These are phyloP conservation scores for Myodes glareolus DNA, from an alignment of 2,113 vertebrate genomes.

Conservation along the genomic window DNA sequence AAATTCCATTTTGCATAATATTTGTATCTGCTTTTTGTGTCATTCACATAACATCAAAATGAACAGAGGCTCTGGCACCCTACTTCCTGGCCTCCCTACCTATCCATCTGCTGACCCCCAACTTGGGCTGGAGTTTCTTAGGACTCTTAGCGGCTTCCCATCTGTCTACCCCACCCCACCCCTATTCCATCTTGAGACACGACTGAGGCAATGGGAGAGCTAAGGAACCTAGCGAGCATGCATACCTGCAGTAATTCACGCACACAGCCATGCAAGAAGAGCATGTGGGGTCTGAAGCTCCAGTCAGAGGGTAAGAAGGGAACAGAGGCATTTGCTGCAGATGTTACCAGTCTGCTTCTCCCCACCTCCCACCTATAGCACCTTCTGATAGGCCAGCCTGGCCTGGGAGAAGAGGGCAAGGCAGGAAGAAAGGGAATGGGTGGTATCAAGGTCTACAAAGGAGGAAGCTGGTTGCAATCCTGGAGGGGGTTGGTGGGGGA, in stretches of 20 bases:
- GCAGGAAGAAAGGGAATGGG: neutral
- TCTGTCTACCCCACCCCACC: neutral
- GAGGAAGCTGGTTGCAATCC: neutral
- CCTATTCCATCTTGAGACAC: neutral
- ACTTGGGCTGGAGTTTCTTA: neutral
- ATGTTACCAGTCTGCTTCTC: neutral
- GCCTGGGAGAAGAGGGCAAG: neutral
- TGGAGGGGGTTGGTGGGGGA: neutral
- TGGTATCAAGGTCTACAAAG: neutral
- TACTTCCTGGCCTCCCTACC: neutral
- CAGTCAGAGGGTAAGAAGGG: neutral
- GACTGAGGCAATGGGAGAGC: neutral
- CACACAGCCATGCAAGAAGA: constrained; percentile 10
- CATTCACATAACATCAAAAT: constrained; percentile 60
- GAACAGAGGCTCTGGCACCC: constrained; percentile 22
- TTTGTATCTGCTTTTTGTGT: constrained; percentile 71
- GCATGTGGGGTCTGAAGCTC: neutral
- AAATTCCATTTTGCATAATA: constrained; percentile 67
- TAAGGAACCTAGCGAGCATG: neutral
- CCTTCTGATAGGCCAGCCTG: neutral
- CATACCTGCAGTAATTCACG: neutral
- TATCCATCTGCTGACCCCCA: neutral
- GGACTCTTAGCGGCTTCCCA: neutral
- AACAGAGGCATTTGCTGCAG: neutral
- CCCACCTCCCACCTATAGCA: neutral